Percentiles rank a stretch among this genome's conserved stretches.
These are phyloP conservation scores for Paragorgia papillata DNA, from an alignment of 92 coral and sea anemone species.

Conservation along the genomic window DNA sequence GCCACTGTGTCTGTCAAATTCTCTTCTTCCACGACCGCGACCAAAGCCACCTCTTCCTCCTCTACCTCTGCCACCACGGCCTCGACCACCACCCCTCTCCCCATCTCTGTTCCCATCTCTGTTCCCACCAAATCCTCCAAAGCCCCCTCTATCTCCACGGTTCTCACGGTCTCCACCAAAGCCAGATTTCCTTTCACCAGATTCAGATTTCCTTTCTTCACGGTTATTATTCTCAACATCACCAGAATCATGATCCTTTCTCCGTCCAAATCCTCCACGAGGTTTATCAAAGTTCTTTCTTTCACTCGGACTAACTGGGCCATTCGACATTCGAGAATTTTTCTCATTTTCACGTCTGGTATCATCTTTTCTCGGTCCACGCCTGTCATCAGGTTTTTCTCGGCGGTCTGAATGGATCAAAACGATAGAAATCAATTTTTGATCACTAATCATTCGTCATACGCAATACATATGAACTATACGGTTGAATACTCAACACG, in stretches of 20 bases:
- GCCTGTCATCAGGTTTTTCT: conserved; percentile 57
- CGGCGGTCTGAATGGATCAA: conserved; percentile 24
- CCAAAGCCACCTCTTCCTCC: conserved; percentile 82
- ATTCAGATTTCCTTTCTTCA: conserved; percentile 29
- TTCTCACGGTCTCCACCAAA: conserved; percentile 52
- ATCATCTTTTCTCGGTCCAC: conserved; percentile 72
- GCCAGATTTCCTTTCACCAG: conserved; percentile 34
- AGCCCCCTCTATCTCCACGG: conserved; percentile 63
- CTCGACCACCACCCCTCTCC: conserved; percentile 70
- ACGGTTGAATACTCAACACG: not conserved
- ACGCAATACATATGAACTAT: conserved; percentile 6
- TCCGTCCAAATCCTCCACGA: conserved; percentile 71
- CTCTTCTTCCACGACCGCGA: conserved; percentile 82
- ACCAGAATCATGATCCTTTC: conserved; percentile 58
- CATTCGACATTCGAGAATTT: conserved; percentile 84
- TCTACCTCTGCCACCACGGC: conserved; percentile 69
- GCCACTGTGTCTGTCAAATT: conserved; percentile 97
- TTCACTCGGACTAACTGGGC: conserved; percentile 66
- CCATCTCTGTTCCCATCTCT: conserved; percentile 55
- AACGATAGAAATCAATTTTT: conserved; percentile 3
- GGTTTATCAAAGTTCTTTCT: conserved; percentile 70
- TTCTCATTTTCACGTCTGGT: conserved; percentile 94
- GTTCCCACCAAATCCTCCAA: conserved; percentile 30
- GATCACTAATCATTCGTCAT: conserved; percentile 6
- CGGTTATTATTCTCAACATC: conserved; percentile 61